phyloP scores from a whole-genome alignment of 2,888 invertebrate genomes.

The Ellobium chinense region DNA sequence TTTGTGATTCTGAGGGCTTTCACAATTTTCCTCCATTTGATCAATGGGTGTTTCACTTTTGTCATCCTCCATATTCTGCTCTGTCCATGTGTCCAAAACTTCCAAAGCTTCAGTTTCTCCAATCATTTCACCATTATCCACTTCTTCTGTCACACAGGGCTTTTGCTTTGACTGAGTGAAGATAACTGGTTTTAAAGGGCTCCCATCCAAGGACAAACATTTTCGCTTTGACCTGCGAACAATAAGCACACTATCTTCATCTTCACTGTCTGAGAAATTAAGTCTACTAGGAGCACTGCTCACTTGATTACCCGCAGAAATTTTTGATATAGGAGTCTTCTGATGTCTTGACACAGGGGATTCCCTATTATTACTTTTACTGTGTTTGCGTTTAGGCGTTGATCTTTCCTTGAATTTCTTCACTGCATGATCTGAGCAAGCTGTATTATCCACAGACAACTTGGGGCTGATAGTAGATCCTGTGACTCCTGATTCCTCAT shows the following conservation, averaged over 20 bases:
- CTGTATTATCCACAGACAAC: too few relatives aligned
- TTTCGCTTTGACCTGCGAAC: constrained; percentile 50
- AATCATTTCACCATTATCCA: constrained; percentile 3
- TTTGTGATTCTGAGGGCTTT: background rate
- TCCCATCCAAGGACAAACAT: constrained; percentile 52
- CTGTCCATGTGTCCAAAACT: constrained; percentile 19
- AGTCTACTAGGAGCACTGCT: constrained; percentile 19
- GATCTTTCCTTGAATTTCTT: too few relatives aligned
- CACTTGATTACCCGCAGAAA: background rate
- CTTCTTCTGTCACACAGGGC: background rate
- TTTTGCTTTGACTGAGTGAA: background rate
- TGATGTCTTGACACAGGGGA: background rate
- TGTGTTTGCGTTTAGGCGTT: too few relatives aligned
- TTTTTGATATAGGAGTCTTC: background rate
- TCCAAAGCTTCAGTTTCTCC: constrained; percentile 34
- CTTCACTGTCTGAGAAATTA: constrained; percentile 36
- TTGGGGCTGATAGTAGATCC: too few relatives aligned
- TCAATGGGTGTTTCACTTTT: background rate
- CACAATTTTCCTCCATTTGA: background rate
- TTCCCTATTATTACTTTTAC: too few relatives aligned
- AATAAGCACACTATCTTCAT: constrained; percentile 44
- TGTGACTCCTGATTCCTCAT: too few relatives aligned
- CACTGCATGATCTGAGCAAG: too few relatives aligned
- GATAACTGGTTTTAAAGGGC: constrained; percentile 40
- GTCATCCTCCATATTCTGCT: background rate